Conservation (phyloP, 2,113 vertebrate species). For the Spilogale gracilis region DNA sequence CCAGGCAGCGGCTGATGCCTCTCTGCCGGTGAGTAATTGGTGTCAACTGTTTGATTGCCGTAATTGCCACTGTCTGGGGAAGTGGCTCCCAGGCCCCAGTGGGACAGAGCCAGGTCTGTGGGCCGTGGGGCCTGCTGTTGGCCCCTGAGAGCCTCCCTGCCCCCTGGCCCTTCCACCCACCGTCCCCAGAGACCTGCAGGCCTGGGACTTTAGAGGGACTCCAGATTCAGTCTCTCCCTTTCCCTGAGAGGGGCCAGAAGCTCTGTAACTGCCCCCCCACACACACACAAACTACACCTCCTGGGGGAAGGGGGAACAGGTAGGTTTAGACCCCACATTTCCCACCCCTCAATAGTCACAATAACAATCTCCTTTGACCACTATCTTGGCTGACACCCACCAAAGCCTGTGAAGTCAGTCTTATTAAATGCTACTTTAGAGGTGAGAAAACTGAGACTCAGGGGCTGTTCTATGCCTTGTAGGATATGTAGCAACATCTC, state of each 20-base stretch:
- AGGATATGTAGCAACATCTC: not conserved
- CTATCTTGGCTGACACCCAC: not conserved
- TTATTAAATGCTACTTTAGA: not conserved
- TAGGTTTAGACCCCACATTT: not conserved
- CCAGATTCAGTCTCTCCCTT: not conserved
- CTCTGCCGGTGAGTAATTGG: slow-evolving; percentile 93
- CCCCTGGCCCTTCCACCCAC: slow-evolving; percentile 81
- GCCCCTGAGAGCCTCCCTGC: slow-evolving; percentile 56
- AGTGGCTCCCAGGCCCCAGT: slow-evolving; percentile 80
- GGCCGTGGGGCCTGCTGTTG: slow-evolving; percentile 75
- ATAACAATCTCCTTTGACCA: not conserved
- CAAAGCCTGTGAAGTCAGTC: not conserved
- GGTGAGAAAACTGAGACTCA: not conserved
- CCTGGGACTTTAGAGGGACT: slow-evolving; percentile 72
- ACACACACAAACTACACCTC: not conserved
- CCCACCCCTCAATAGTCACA: not conserved
- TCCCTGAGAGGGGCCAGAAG: not conserved
- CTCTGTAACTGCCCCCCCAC: not conserved
- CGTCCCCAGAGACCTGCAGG: slow-evolving; percentile 84
- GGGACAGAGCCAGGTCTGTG: slow-evolving; percentile 56
- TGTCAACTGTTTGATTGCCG: slow-evolving; percentile 98
- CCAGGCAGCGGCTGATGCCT: not conserved
- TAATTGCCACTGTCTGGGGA: slow-evolving; percentile 98
- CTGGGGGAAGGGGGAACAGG: not conserved
- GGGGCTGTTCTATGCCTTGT: fast-evolving